phyloP scores from a whole-genome alignment of 1,140 invertebrate species.

The Temnothorax nylanderi region DNA sequence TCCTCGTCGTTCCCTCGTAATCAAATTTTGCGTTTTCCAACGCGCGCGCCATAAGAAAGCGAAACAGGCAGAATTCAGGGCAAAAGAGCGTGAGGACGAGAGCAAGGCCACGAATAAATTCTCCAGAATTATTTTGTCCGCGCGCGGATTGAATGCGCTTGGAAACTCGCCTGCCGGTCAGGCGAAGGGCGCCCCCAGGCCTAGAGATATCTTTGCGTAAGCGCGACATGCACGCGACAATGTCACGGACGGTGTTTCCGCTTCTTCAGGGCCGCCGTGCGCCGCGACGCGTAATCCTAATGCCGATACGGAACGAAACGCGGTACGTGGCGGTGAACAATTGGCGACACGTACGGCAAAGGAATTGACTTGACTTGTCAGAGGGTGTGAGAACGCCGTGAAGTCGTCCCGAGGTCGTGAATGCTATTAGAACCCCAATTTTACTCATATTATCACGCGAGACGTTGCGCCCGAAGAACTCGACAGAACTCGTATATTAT shows the following conservation, averaged over 20 bases:
- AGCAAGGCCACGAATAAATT: slow-evolving; percentile 44
- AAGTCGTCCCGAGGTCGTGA: slow-evolving; percentile 65
- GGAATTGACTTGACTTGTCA: slow-evolving; percentile 5
- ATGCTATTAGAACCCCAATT: slow-evolving; percentile 58
- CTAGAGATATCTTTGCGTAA: slow-evolving; percentile 74
- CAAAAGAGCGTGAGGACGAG: slow-evolving; percentile 8
- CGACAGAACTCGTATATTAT: not conserved
- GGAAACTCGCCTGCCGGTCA: not conserved
- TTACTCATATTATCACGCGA: not conserved
- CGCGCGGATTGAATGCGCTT: slow-evolving; percentile 12
- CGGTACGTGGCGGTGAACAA: not conserved
- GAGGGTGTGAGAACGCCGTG: slow-evolving; percentile 28
- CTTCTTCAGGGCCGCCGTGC: slow-evolving; percentile 71
- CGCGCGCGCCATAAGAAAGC: not conserved
- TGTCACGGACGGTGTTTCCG: slow-evolving; percentile 78
- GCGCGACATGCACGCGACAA: slow-evolving; percentile 75
- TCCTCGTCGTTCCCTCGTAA: slow-evolving; percentile 30
- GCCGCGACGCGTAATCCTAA: slow-evolving; percentile 76
- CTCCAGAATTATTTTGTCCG: slow-evolving; percentile 20
- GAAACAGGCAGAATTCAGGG: slow-evolving; percentile 21
- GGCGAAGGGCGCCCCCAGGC: not conserved
- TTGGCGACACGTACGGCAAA: slow-evolving; percentile 29
- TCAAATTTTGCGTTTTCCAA: slow-evolving; percentile 29
- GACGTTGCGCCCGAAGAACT: not conserved
- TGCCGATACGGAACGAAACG: slow-evolving; percentile 74